These are phyloP conservation scores for Meda fulgida DNA, from an alignment of 2,797 vertebrate species.

Conservation along the genomic window DNA sequence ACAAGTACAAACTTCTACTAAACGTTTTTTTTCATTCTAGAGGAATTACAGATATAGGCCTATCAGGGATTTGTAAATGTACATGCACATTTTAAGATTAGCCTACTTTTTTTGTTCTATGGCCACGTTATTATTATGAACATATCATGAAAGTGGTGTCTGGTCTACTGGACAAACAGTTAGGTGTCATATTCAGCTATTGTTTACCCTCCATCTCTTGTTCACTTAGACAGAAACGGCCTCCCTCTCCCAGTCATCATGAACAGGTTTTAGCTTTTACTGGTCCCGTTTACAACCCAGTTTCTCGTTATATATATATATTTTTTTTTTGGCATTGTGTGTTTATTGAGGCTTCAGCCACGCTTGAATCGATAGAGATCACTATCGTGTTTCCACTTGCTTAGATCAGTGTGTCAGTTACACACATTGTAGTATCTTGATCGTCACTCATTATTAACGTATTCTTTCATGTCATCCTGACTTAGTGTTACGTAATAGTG, in stretches of 20 bases:
- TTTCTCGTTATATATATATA: not conserved
- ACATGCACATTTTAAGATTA: not conserved
- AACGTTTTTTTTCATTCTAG: not conserved
- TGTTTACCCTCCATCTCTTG: constrained; percentile 25
- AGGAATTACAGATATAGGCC: not conserved
- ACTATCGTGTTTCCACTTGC: not conserved
- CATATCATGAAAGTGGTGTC: not conserved
- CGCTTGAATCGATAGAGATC: not conserved
- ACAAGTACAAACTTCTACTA: not conserved
- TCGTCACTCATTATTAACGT: not conserved
- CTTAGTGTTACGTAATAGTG: not conserved
- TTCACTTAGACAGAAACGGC: constrained; percentile 3
- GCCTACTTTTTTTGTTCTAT: not conserved
- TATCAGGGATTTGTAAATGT: not conserved
- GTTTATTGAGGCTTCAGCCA: not conserved
- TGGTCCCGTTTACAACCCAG: not conserved
- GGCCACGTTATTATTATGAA: not conserved
- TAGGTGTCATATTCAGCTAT: constrained; percentile 47
- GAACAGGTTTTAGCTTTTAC: constrained; percentile 24
- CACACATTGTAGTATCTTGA: not conserved
- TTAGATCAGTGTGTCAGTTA: not conserved
- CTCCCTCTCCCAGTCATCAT: constrained; percentile 1
- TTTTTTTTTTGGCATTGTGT: not conserved
- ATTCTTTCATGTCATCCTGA: not conserved
- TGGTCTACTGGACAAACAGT: constrained; percentile 17